Percentiles rank a stretch among this genome's conserved stretches.
Evolutionary conservation across 1,140 invertebrate species (phyloP).

Genomic region (Drosophila parabipectinata): DNA sequence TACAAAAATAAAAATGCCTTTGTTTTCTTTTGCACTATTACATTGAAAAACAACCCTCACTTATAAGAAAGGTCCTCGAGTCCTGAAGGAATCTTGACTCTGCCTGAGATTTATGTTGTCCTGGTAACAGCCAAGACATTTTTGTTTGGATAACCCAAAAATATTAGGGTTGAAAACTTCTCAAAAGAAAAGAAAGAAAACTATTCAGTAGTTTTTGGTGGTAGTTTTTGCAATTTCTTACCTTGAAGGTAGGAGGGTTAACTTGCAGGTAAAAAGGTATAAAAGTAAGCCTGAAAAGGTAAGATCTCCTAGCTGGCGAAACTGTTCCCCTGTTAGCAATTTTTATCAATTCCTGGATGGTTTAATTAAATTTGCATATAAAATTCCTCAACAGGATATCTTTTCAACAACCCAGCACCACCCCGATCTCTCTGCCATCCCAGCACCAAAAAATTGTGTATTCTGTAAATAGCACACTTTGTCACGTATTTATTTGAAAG

Average conservation of each 20-base stretch:
- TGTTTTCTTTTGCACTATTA: neutral
- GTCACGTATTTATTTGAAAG: conserved; percentile 19
- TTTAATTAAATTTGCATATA: conserved; percentile 57
- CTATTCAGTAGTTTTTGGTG: conserved; percentile 32
- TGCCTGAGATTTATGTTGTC: conserved; percentile 32
- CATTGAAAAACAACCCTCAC: conserved; percentile 25
- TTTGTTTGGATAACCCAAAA: conserved; percentile 9
- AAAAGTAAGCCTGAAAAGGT: conserved; percentile 9
- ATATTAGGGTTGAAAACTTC: conserved; percentile 16
- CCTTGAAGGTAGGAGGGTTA: neutral
- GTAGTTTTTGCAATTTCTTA: conserved; percentile 31
- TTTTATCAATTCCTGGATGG: conserved; percentile 44
- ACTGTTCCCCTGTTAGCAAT: conserved; percentile 54
- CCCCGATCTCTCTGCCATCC: conserved; percentile 16
- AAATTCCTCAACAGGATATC: neutral
- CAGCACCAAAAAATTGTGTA: conserved; percentile 12
- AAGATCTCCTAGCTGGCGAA: conserved; percentile 14
- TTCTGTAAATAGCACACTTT: conserved; percentile 17
- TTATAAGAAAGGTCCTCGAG: neutral
- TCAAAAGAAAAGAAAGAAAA: conserved; percentile 21
- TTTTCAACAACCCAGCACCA: neutral
- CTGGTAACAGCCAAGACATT: conserved; percentile 48
- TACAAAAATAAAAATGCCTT: neutral
- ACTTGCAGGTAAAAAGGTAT: conserved; percentile 7
- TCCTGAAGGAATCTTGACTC: conserved; percentile 23